Evolutionary conservation across 92 coral and sea anemone species (phyloP).

Genomic region (Micromussa lordhowensis): DNA sequence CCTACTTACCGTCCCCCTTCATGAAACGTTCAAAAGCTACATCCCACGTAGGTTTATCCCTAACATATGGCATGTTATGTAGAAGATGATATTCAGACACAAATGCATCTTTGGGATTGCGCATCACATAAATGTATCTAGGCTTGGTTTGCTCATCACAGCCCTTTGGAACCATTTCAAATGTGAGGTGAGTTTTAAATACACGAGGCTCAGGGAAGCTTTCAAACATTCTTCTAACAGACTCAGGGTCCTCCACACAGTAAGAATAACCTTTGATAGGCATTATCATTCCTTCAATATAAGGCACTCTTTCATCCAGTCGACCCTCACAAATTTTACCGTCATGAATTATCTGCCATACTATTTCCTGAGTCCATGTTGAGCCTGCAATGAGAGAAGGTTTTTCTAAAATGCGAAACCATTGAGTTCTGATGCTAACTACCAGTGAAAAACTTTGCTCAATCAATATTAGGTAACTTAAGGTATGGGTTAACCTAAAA

Average conservation of each 20-base stretch:
- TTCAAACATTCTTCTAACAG: slow-evolving; percentile 2
- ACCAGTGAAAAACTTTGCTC: too few relatives aligned
- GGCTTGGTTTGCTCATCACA: slow-evolving; percentile 1
- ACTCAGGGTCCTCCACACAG: slow-evolving; percentile 4
- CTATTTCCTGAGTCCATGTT: slow-evolving; percentile 53
- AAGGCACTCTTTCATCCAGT: slow-evolving; percentile 39
- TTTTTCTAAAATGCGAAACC: too few relatives aligned
- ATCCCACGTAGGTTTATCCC: too few relatives aligned
- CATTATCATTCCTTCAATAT: slow-evolving; percentile 16
- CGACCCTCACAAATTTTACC: slow-evolving; percentile 27
- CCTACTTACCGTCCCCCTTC: too few relatives aligned
- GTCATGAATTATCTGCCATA: slow-evolving; percentile 50
- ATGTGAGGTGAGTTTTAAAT: slow-evolving; percentile 36
- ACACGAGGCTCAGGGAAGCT: slow-evolving; percentile 45
- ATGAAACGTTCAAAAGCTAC: too few relatives aligned
- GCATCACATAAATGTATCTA: slow-evolving; percentile 22
- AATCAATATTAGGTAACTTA: too few relatives aligned
- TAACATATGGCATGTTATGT: too few relatives aligned
- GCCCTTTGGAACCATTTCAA: slow-evolving; percentile 25
- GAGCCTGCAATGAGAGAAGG: slow-evolving; percentile 23
- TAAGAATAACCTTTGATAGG: neutral
- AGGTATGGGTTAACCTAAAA: too few relatives aligned
- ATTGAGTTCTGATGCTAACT: too few relatives aligned
- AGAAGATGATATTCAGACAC: neutral
- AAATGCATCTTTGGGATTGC: slow-evolving; percentile 47